A percentile compares a stretch with the other conserved stretches of the same genome.
Evolutionary conservation across 2,113 vertebrate species (phyloP).

Genomic region (Nestor notabilis): DNA sequence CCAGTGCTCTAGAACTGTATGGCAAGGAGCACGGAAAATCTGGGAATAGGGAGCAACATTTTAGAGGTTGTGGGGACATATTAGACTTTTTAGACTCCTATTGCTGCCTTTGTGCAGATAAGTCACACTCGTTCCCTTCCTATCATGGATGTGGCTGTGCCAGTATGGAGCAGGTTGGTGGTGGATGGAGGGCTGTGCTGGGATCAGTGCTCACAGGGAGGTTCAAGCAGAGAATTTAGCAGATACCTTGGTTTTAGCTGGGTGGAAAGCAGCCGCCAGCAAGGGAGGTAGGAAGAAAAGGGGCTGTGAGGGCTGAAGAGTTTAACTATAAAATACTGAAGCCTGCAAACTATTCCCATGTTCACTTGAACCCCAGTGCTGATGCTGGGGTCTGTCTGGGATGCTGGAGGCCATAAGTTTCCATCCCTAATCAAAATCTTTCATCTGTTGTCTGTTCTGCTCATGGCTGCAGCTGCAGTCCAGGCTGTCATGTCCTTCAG

Average conservation of each 20-base stretch:
- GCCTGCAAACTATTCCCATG: neutral
- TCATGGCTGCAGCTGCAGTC: neutral
- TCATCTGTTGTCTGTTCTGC: fast-evolving
- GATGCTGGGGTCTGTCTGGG: neutral
- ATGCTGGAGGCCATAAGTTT: neutral
- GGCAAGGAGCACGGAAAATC: neutral
- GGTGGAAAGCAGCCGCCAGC: neutral
- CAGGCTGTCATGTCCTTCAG: neutral
- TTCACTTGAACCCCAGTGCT: neutral
- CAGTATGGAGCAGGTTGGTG: fast-evolving
- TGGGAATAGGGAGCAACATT: neutral
- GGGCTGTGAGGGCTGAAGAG: neutral
- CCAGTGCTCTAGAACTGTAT: neutral
- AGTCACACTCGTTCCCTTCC: neutral
- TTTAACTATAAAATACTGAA: neutral
- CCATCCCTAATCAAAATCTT: neutral
- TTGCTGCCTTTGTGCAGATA: neutral
- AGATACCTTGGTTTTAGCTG: neutral
- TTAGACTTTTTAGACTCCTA: neutral
- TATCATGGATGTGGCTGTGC: fast-evolving
- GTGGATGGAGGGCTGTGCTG: neutral
- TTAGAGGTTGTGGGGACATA: neutral
- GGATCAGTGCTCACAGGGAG: neutral
- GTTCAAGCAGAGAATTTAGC: neutral
- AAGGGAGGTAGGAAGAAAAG: neutral